A percentile compares a stretch with the other conserved stretches of the same genome.
Conservation (phyloP, 2,113 vertebrate species). For the Amblyopsis rosae region DNA sequence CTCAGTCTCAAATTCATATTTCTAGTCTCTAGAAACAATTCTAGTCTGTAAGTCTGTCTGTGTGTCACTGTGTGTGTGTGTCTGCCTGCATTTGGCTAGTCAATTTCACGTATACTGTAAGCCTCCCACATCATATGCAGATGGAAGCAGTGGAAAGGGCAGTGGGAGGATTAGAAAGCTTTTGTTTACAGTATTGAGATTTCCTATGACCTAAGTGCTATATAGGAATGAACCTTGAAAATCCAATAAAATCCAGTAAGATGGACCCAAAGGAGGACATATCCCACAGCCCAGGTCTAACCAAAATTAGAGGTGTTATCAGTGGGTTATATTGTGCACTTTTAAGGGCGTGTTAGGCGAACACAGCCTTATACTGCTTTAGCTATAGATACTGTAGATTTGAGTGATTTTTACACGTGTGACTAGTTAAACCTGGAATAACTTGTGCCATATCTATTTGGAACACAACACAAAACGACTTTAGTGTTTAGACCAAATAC, state of each 20-base stretch:
- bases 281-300: conserved; percentile 23
- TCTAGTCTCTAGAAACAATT: too few species aligned
- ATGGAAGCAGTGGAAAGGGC: conserved; percentile 57
- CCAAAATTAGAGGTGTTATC: conserved; percentile 36
- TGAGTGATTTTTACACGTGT: conserved; percentile 7
- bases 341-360: conserved; percentile 3
- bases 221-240: conserved; percentile 35
- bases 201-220: conserved; percentile 46
- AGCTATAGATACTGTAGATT: background rate
- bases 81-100: conserved; percentile 24
- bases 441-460: too few species aligned
- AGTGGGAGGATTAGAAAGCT: conserved; percentile 72
- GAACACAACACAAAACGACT: background rate
- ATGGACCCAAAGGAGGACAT: conserved; percentile 53
- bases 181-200: conserved; percentile 46
- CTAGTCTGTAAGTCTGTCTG: conserved; percentile 28
- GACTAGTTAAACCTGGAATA: conserved; percentile 33
- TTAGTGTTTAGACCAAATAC: too few species aligned
- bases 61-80: conserved; percentile 6
- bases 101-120: background rate
- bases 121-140: conserved; percentile 74
- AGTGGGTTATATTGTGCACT: conserved; percentile 47
- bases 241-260: conserved; percentile 64
- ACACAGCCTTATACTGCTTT: conserved; percentile 31
- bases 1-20: background rate